Evolutionary conservation across 1,140 invertebrate species (phyloP), one percentile per base, ranked within the genome.

Genomic region (Rhopalosiphum maidis): DNA sequence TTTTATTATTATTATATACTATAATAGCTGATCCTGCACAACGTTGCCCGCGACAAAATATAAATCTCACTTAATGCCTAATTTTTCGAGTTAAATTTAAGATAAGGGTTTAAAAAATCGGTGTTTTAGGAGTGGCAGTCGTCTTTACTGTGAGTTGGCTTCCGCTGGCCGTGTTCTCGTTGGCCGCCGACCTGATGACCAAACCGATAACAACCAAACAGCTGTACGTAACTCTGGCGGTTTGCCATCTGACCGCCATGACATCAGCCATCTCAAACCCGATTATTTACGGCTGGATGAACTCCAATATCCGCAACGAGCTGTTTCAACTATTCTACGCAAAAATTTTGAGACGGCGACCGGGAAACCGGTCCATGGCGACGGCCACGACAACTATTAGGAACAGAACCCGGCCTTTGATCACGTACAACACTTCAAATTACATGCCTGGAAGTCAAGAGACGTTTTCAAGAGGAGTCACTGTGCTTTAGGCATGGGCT

Each of bases 241-340:
- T 96, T 23, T 96, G 96, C 93, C 96, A 96, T 94, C 94, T 96
- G 8, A 94, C 96, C 35, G 96, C 96, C 25, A 96, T 97, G 96
- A 95, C 95, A 22, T 96, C 96, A 2, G 95, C 96, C 1, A 95
- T 95, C 23, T 96, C 95, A 88, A 96, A 96, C 94, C 96, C 96
- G 9, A 94, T 96, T 41, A 94, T 96, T 48, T 96, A 96, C 94
- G 96, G 96, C 6, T 96, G 96, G 95, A 95, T 96, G 93, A 96
- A 96, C 94, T 95, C 95, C 18, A 96, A 96, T 94, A 95, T 96
- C 54, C 93, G 95, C 18, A 94, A 95, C 86, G 95, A 96, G 15
- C 94, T 96, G 18, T 96, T 96, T 93, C 96, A 96, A 94, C 94
- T 96, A 2, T 94, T 96, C 35, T 96, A 96, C 21, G 96, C 96